Evolutionary conservation across 2,797 vertebrate genomes (phyloP).

Genomic region (Artibeus jamaicensis): DNA sequence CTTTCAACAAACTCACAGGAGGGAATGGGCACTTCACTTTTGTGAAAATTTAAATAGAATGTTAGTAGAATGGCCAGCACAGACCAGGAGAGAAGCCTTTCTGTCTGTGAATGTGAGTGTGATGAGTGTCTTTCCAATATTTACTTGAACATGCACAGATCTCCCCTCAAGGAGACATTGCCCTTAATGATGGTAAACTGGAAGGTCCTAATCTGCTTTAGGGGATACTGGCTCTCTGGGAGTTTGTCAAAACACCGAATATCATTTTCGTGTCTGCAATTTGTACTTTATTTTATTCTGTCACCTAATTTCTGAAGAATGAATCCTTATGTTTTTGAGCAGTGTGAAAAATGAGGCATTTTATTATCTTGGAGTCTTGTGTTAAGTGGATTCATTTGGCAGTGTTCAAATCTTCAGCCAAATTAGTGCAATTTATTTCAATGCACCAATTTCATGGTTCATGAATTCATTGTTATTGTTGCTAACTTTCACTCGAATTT

Average conservation of each 20-base stretch:
- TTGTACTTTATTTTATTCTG: conserved; percentile 48
- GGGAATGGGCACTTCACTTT: not conserved
- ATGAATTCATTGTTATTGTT: conserved; percentile 74
- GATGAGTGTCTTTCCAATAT: not conserved
- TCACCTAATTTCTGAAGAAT: conserved; percentile 30
- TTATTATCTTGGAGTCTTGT: conserved; percentile 44
- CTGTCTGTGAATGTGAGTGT: not conserved
- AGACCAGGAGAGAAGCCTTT: not conserved
- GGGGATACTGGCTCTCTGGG: not conserved
- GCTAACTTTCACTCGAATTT: conserved; percentile 70
- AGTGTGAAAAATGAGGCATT: conserved; percentile 49
- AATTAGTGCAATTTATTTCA: conserved; percentile 80
- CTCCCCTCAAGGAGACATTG: not conserved
- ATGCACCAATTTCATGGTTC: conserved; percentile 67
- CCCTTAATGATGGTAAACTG: not conserved
- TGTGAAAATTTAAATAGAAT: conserved; percentile 8
- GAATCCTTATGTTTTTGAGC: conserved; percentile 59
- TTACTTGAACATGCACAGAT: not conserved
- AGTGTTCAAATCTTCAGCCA: conserved; percentile 71
- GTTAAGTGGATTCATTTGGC: conserved; percentile 72
- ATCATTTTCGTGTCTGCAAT: conserved; percentile 21
- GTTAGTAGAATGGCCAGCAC: not conserved
- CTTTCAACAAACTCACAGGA: not conserved
- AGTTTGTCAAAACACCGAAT: not conserved
- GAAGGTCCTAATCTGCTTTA: not conserved